Base-by-base conservation (phyloP, 2,797 vertebrate genomes). In the Alcedo quadribrachys region DNA sequence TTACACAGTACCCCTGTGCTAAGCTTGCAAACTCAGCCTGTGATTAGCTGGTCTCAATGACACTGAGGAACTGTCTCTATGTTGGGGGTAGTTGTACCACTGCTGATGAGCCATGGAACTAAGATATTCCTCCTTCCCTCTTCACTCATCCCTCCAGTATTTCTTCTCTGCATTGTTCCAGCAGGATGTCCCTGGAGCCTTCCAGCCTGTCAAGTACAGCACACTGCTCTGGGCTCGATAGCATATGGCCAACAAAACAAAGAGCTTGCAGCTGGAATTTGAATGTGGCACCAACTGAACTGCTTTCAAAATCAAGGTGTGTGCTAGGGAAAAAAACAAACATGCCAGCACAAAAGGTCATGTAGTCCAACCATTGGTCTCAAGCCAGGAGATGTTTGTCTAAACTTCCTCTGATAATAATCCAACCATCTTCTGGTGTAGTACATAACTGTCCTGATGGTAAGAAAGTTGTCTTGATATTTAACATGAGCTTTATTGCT, bases 191-290 rank as follows among this genome's bases (percentile, higher is more conserved):
- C 85, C 92, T 73, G 55, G 94, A 93, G 89, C 48, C 76, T 89
- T 88, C 68, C 65, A 85, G 42, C 55, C 76, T 80, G 71, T 91
- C 81, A 87, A 86, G 50, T 33, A 73, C 48, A 81, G 48, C 90
- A 83, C 54, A 51, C 19, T 27, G 27, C 66, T 82, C 46, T 73
- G 40, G 30, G 73, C 48, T 85, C 12, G 6, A 87, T 87, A 95
- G 81, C 84, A 92, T 94, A 94, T 89, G 89, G 85, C 63, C 50
- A 81, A 79, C 28, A 81, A 83, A 85, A 73, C 35, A 92, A 74
- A 85, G 66, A 86, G 71, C 62, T 80, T 91, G 84, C 80, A 93
- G 42, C 90, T 90, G 92, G 73, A 93, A 94, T 92, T 69, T 83
- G 95, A 93, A 92, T 71, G 48, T 37, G 61, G 37, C 70, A 66